These are phyloP conservation scores for Gallinago stenura DNA, from an alignment of 2,797 vertebrate species.

Conservation along the genomic window DNA sequence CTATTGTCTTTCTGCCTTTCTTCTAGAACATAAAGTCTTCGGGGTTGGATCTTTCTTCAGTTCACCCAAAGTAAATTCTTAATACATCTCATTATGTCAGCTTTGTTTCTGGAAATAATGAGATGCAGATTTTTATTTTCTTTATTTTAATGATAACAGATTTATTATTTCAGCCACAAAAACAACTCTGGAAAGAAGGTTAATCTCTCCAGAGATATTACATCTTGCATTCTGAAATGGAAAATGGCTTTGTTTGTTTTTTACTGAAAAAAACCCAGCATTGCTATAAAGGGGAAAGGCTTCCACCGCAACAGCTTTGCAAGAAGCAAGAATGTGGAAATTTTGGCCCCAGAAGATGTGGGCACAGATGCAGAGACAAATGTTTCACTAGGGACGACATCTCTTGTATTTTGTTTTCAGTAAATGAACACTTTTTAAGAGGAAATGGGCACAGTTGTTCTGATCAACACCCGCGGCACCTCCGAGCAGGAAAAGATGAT, in stretches of 20 bases:
- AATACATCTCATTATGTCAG: slow-evolving; percentile 18
- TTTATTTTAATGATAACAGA: slow-evolving; percentile 35
- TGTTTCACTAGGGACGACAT: not conserved
- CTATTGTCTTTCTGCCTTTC: slow-evolving; percentile 32
- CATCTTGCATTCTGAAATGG: not conserved
- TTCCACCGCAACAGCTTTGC: slow-evolving; percentile 18
- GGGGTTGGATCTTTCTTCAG: not conserved
- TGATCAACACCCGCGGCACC: not conserved
- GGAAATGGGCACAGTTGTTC: not conserved
- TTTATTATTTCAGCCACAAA: slow-evolving; percentile 38
- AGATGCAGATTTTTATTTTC: not conserved
- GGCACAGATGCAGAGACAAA: slow-evolving; percentile 26
- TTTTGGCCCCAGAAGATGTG: slow-evolving; percentile 19
- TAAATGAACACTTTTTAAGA: not conserved
- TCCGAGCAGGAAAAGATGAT: not conserved
- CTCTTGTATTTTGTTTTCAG: slow-evolving; percentile 1
- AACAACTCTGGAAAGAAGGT: slow-evolving; percentile 13
- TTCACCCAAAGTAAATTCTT: not conserved
- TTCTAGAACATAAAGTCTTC: not conserved
- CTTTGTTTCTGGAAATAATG: slow-evolving; percentile 38
- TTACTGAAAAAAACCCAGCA: not conserved
- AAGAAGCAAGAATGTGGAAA: slow-evolving; percentile 43
- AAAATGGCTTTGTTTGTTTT: slow-evolving; percentile 22
- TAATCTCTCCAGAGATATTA: slow-evolving; percentile 31
- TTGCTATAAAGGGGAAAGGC: slow-evolving; percentile 3